Conservation (phyloP, 2,113 vertebrate species). For the Platichthys stellatus region DNA sequence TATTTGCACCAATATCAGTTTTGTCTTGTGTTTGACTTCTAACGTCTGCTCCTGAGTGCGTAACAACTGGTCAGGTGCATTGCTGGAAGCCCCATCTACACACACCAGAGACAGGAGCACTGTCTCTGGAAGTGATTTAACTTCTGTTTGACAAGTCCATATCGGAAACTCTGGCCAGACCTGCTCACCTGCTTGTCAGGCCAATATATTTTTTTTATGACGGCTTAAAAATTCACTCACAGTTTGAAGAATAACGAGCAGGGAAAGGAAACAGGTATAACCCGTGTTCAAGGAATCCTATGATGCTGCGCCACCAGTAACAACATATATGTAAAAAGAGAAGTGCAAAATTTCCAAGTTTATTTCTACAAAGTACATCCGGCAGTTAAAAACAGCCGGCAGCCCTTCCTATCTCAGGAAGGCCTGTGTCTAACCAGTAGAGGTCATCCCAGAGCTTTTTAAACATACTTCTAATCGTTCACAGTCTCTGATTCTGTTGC, state of each 20-base stretch:
- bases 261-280: constrained; percentile 14
- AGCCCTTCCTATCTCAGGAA: neutral
- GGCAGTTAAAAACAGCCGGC: neutral
- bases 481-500: neutral
- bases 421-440: constrained; percentile 17
- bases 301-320: too few relatives aligned
- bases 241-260: neutral
- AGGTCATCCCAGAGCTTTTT: constrained; percentile 18
- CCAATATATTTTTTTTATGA: neutral
- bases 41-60: neutral
- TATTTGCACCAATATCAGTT: neutral
- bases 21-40: neutral
- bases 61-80: neutral
- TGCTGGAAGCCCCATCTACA: neutral
- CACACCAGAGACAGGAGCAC: neutral
- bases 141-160: constrained; percentile 33
- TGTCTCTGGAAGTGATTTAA: neutral
- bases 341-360: constrained; percentile 10
- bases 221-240: neutral
- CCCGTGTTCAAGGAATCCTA: neutral
- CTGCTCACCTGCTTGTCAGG: constrained; percentile 34
- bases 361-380: neutral
- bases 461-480: neutral
- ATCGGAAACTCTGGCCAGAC: constrained; percentile 50
- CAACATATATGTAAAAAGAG: neutral